phyloP scores from a whole-genome alignment of 2,888 invertebrate species.

The Linyphia triangularis region DNA sequence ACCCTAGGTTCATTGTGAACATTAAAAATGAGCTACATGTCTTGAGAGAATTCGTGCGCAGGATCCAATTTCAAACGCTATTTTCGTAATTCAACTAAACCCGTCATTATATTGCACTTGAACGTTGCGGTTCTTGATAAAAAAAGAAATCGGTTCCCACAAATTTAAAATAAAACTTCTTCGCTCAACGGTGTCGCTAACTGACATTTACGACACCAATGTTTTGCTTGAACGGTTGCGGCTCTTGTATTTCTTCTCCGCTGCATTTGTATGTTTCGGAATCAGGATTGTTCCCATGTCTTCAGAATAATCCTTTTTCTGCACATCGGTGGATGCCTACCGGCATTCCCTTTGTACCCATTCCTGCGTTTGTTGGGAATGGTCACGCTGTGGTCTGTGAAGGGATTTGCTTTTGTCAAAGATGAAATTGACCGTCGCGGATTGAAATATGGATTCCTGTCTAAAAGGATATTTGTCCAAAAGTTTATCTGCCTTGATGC shows the following conservation, averaged over 20 bases:
- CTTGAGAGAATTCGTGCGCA: too few species aligned
- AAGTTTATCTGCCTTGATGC: not conserved
- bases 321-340: not conserved
- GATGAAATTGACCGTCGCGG: conserved; percentile 30
- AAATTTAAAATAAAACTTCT: not conserved
- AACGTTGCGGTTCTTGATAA: too few species aligned
- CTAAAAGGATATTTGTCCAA: not conserved
- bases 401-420: not conserved
- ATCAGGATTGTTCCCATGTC: conserved; percentile 24
- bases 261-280: conserved; percentile 35
- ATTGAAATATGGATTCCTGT: not conserved
- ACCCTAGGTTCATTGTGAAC: too few species aligned
- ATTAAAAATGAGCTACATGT: too few species aligned
- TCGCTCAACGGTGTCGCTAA: not conserved
- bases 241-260: conserved; percentile 7
- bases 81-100: too few species aligned
- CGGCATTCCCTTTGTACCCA: not conserved
- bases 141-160: too few species aligned
- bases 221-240: not conserved
- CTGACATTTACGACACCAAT: conserved; percentile 3
- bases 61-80: too few species aligned
- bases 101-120: too few species aligned
- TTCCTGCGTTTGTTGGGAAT: not conserved
- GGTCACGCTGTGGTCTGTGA: not conserved
- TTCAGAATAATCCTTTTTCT: not conserved